Evolutionary conservation across 1,140 invertebrate genomes (phyloP).

Genomic region (Drosophila kurseongensis): DNA sequence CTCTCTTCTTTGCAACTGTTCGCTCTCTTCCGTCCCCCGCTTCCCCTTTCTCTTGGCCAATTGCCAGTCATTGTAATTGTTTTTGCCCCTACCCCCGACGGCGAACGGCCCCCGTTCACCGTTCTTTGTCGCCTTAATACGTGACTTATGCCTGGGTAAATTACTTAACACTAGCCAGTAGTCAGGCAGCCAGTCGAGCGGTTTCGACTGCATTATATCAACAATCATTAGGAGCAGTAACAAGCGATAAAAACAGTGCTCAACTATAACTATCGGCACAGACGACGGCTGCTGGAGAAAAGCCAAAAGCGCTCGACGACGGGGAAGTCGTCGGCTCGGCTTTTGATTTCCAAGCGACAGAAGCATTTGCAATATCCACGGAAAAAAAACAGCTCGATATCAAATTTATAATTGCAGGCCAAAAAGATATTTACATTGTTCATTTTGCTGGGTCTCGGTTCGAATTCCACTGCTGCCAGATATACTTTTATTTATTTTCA

Average conservation of each 20-base stretch:
- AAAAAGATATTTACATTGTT: no score
- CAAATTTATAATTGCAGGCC: not conserved
- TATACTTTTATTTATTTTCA: no score
- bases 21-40: no score
- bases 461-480: no score
- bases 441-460: no score
- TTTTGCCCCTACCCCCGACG: slow-evolving; percentile 2
- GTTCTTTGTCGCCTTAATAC: slow-evolving; percentile 54
- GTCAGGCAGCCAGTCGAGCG: slow-evolving; percentile 10
- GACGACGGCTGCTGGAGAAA: slow-evolving; percentile 41
- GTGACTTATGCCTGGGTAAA: slow-evolving; percentile 72
- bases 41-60: slow-evolving; percentile 27
- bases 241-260: slow-evolving; percentile 51
- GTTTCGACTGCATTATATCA: slow-evolving; percentile 8
- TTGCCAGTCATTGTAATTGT: slow-evolving; percentile 41
- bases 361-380: slow-evolving; percentile 17
- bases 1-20: not conserved
- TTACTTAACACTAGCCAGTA: slow-evolving; percentile 71
- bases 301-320: slow-evolving; percentile 33
- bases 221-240: slow-evolving; percentile 16
- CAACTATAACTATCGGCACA: slow-evolving; percentile 47
- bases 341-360: slow-evolving; percentile 48
- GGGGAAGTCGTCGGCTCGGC: slow-evolving; percentile 16
- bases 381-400: not conserved
- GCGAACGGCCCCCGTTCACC: no score